phyloP scores from a whole-genome alignment of 2,888 invertebrate species.

The Diarsia mendica region DNA sequence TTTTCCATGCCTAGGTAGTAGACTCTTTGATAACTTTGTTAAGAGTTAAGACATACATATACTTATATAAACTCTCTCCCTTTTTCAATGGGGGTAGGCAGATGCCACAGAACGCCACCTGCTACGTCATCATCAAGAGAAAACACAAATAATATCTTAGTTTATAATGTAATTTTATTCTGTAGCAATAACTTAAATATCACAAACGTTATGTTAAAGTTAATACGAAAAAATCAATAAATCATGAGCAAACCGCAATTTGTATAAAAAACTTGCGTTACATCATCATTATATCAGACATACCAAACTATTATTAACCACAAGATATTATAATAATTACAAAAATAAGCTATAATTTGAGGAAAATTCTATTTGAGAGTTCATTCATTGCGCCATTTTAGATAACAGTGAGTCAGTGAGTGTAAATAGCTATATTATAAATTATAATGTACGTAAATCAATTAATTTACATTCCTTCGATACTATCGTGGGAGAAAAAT shows the following conservation, averaged over 20 bases:
- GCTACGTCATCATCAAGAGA: too few species aligned
- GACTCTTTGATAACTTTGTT: too few species aligned
- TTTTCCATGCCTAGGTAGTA: too few species aligned
- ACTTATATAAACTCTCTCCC: too few species aligned
- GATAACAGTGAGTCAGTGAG: conserved; percentile 56
- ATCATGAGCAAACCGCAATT: neutral
- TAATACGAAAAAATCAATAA: neutral
- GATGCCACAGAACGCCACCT: too few species aligned
- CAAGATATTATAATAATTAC: conserved; percentile 15
- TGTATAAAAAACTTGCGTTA: conserved; percentile 1
- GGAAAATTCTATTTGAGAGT: conserved; percentile 48
- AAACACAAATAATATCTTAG: too few species aligned
- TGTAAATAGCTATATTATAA: conserved; percentile 22
- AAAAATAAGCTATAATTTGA: conserved; percentile 33
- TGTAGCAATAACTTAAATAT: neutral
- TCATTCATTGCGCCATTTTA: conserved; percentile 50
- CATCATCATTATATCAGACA: conserved; percentile 26
- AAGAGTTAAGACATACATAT: too few species aligned
- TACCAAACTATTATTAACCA: conserved; percentile 14
- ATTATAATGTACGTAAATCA: conserved; percentile 49
- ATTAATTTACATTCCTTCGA: conserved; percentile 61
- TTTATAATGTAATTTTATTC: too few species aligned
- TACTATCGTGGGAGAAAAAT: conserved; percentile 56
- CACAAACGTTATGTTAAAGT: neutral
- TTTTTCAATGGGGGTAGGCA: too few species aligned